Conservation (phyloP, 2,797 vertebrate species). For the Balearica regulorum region DNA sequence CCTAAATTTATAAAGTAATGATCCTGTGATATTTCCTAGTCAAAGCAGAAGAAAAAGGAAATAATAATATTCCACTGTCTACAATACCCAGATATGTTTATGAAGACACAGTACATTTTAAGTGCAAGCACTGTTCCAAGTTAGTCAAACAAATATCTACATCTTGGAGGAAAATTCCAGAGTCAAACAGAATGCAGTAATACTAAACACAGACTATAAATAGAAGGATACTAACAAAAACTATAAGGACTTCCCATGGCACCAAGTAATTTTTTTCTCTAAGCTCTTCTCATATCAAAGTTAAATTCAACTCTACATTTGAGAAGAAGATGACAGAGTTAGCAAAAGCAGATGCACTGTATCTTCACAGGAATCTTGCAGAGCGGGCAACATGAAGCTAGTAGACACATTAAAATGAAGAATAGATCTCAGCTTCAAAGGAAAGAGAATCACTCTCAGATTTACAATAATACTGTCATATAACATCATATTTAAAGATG, state of each 20-base stretch:
- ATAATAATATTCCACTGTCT: background rate
- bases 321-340: constrained; percentile 23
- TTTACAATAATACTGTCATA: constrained; percentile 46
- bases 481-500: constrained; percentile 27
- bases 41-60: background rate
- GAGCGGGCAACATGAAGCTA: background rate
- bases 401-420: constrained; percentile 47
- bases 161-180: background rate
- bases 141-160: background rate
- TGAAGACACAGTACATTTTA: background rate
- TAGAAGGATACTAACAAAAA: background rate
- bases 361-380: constrained; percentile 38
- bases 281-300: background rate
- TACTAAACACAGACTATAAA: background rate
- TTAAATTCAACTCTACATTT: background rate
- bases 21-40: background rate
- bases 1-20: background rate
- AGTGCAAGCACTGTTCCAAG: background rate
- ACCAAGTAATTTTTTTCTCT: constrained; percentile 1
- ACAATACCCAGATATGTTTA: background rate
- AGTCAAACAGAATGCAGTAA: background rate
- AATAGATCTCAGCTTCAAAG: constrained; percentile 55
- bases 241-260: background rate
- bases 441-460: constrained; percentile 16
- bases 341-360: constrained; percentile 1